Base-by-base conservation (phyloP, 2,888 invertebrate species). In the Catocala sponsa region DNA sequence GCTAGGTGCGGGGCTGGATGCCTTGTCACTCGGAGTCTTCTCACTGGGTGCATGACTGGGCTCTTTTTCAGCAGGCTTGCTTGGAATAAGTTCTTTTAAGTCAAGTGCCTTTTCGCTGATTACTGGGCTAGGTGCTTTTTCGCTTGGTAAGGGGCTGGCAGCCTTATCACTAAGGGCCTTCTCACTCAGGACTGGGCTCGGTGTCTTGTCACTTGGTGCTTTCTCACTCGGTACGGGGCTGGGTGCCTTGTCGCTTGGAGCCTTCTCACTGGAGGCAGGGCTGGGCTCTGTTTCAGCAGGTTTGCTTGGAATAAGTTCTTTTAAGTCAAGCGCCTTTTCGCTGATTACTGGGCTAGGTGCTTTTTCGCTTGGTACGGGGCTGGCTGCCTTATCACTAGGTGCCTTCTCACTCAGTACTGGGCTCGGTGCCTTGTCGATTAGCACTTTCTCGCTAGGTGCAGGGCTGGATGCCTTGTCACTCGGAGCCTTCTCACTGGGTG, bases 91-190 rank as follows among this genome's bases (percentile, higher is more conserved):
- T 7, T 42, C 11, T 11, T 42, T 42, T 11, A 42, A 42, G 11
- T 42, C 42, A 42, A 42, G 51, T 0, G 13, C 46, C 12, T 59
- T 65, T 2, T 46, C 46, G 7, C 11, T 46, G 4, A 2, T 5
- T 13, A 42, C 52, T 15, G 67, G 59, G 15, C 55, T 66, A 1
- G 64, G 32, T 46, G 25, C 48, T 10, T 59, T 56, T 0, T 41
- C 60, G 2, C 53, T 50, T 10, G 6, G 12, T 41, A 33, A 13
- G 10, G 43, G n/a, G 12, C n/a, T 38, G 9, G 38, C 6, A n/a
- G 42, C 10, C 42, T 42, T 9, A 4, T 42, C 11, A 11, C 42
- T 46, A 5, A 25, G 13, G 10, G 10, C 15, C 47, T 15, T 47
- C 5, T 46, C 44, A 46, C 44, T 46, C 5, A 9, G 15, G 0